Evolutionary conservation across 2,113 vertebrate genomes (phyloP).

Genomic region (Syrmaticus mikado): DNA sequence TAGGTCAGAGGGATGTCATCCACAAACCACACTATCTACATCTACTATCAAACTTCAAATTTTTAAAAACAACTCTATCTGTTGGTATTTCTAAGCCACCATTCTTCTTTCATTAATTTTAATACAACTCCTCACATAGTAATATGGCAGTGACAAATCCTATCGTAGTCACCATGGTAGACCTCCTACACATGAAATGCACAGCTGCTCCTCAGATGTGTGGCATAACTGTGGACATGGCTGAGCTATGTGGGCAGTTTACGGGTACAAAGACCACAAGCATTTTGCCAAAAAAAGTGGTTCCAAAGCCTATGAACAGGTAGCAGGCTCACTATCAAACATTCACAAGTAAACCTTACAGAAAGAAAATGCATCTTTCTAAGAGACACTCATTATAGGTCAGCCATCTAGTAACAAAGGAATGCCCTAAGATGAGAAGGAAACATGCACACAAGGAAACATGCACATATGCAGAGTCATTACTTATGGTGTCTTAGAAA

Average conservation of each 20-base stretch:
- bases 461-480: rapidly evolving
- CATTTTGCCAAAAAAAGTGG: neutral
- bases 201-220: neutral
- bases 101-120: neutral
- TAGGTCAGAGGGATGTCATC: neutral
- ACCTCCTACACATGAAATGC: neutral
- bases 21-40: neutral
- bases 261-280: too few relatives aligned
- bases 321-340: neutral
- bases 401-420: neutral
- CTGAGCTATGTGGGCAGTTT: neutral
- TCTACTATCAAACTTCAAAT: neutral
- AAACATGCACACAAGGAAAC: neutral
- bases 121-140: neutral
- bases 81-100: neutral
- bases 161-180: rapidly evolving
- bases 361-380: neutral
- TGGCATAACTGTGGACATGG: rapidly evolving
- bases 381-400: neutral
- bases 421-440: neutral
- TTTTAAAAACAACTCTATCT: neutral
- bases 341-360: neutral
- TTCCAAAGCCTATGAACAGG: neutral
- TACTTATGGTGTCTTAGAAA: neutral
- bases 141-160: neutral